phyloP scores from a whole-genome alignment of 2,113 vertebrate species.

The Pycnonotus jocosus region DNA sequence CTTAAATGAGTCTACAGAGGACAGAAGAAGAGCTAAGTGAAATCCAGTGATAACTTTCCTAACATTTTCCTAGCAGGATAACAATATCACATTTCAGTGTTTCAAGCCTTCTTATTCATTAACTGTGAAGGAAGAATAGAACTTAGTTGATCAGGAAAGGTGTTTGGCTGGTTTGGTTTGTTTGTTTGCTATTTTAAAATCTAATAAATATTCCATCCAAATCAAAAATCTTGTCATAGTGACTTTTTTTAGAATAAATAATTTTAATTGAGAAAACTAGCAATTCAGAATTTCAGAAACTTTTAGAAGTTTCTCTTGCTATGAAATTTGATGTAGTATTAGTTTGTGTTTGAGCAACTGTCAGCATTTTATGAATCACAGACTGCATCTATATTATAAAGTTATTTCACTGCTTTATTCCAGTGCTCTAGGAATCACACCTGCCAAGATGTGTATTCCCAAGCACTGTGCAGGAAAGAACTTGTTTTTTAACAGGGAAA shows the following conservation, averaged over 20 bases:
- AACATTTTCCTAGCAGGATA: not conserved
- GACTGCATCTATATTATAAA: not conserved
- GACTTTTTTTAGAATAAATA: not conserved
- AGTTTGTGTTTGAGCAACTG: not conserved
- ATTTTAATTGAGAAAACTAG: not conserved
- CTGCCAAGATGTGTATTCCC: not conserved
- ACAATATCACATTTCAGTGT: not conserved
- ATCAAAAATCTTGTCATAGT: not conserved
- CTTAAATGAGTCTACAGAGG: not conserved
- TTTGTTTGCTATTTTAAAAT: not conserved
- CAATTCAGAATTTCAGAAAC: not conserved
- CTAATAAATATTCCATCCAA: not conserved
- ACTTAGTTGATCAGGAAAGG: not conserved
- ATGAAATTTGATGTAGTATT: not conserved
- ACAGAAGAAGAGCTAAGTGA: not conserved
- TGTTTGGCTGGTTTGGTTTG: not conserved
- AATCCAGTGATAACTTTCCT: not conserved
- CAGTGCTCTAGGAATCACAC: not conserved
- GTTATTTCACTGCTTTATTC: not conserved
- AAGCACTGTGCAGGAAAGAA: not conserved
- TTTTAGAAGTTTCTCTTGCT: not conserved
- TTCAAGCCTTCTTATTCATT: not conserved
- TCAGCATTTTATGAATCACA: not conserved
- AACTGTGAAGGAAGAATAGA: not conserved
- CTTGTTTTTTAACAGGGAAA: not conserved